phyloP scores from a whole-genome alignment of 2,113 vertebrate genomes.

The Halichoerus grypus region DNA sequence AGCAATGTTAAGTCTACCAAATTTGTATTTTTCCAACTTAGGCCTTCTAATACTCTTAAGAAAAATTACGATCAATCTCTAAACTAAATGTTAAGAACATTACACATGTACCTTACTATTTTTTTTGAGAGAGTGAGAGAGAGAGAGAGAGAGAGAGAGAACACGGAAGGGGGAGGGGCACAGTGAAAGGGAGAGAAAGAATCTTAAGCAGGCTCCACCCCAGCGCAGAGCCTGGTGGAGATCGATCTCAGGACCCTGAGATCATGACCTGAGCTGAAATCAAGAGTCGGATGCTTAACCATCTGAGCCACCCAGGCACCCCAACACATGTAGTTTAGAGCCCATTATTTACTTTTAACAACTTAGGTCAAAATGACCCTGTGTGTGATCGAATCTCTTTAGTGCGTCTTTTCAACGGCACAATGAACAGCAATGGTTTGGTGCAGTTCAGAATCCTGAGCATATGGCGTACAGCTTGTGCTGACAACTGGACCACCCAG shows the following conservation, averaged over 20 bases:
- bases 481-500: constrained; percentile 88
- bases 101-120: not conserved
- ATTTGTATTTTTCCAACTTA: not conserved
- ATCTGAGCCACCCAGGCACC: not conserved
- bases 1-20: not conserved
- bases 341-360: not conserved
- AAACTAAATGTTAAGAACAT: not conserved
- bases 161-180: not conserved
- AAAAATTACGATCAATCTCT: not conserved
- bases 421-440: constrained; percentile 79
- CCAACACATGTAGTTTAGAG: not conserved
- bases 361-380: not conserved
- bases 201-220: not conserved
- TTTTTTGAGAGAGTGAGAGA: not conserved
- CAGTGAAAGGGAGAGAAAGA: not conserved
- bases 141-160: not conserved
- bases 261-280: not conserved
- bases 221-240: not conserved
- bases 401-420: constrained; percentile 88
- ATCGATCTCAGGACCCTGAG: not conserved
- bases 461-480: constrained; percentile 84
- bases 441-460: constrained; percentile 86
- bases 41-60: not conserved
- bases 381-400: constrained; percentile 27
- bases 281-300: not conserved